These are phyloP conservation scores for Ceratitis capitata DNA, from an alignment of 1,140 invertebrate species.

Conservation along the genomic window DNA sequence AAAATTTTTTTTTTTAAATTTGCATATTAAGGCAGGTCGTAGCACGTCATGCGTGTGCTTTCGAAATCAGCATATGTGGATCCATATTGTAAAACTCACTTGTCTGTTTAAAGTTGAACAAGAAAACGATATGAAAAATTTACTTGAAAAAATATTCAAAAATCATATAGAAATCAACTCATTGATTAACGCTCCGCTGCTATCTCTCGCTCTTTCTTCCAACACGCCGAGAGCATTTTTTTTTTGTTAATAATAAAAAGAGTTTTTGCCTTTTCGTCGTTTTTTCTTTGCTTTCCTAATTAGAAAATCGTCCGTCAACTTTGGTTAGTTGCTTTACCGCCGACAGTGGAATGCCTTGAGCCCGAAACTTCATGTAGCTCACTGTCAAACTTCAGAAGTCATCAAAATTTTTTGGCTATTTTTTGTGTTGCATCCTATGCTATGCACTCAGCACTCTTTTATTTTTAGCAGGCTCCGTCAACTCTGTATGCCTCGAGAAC, in stretches of 20 bases:
- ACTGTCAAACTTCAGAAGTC: background rate
- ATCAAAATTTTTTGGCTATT: background rate
- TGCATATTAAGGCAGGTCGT: background rate
- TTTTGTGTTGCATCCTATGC: background rate
- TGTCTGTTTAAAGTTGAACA: background rate
- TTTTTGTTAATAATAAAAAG: no score
- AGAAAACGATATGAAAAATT: no score
- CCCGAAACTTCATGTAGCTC: background rate
- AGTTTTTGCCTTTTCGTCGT: background rate
- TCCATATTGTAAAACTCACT: background rate
- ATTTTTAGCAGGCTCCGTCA: background rate
- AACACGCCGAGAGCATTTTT: background rate
- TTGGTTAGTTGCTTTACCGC: background rate
- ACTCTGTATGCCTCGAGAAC: background rate
- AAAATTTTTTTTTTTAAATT: no score
- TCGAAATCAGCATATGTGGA: background rate
- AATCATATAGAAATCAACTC: no score
- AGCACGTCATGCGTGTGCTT: background rate
- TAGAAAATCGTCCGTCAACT: slow-evolving; percentile 12
- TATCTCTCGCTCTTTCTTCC: background rate
- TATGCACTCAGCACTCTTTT: background rate
- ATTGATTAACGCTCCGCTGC: background rate
- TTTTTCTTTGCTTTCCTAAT: slow-evolving; percentile 1
- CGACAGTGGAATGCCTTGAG: background rate
- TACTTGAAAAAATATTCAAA: background rate